Evolutionary conservation across 1,140 invertebrate genomes (phyloP), one percentile per base, ranked within the genome.

Genomic region (Nephila pilipes): DNA sequence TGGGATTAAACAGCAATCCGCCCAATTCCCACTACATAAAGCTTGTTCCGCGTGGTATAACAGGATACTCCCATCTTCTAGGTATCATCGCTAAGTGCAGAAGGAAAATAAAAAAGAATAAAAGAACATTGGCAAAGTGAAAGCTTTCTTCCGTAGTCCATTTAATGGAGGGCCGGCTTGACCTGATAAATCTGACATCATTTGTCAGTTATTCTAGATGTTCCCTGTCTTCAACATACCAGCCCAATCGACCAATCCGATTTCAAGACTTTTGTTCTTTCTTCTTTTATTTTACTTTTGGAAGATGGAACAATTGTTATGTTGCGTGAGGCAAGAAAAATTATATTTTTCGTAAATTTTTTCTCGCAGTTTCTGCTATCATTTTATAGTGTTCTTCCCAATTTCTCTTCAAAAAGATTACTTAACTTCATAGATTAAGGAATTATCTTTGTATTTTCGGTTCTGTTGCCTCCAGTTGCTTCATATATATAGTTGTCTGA

Each of bases 111-210:
- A 54, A 55, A 55, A 14, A 83, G 46, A n/a, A 83, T 54, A 80
- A 83, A 83, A 83, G 25, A 46, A 54, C 80, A 54, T 46, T 16
- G 54, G 16, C 18, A 54, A 46, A 83, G 80, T 54, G 80, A 83
- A 55, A 55, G 54, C 54, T 83, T 83, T 83, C 25, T 22, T 83
- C 54, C 80, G 80, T 83, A 83, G 22, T 46, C 85, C 36, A 46
- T 85, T 87, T 65, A 63, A 60, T 63, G 16, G 36, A 46, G 38
- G 85, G 85, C 54, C 85, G 29, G 85, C 60, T 87, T 87, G 85
- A 65, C 85, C 85, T 65, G 85, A 87, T 87, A 87, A 87, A 87
- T 60, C 85, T 87, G 60, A 87, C 85, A 87, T 87, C 60, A 87
- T 87, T 87, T 87, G 85, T 87, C 85, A 87, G 85, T 87, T 87